A percentile compares a stretch with the other conserved stretches of the same genome.
phyloP scores from a whole-genome alignment of 2,113 vertebrate species.

The Apus apus region DNA sequence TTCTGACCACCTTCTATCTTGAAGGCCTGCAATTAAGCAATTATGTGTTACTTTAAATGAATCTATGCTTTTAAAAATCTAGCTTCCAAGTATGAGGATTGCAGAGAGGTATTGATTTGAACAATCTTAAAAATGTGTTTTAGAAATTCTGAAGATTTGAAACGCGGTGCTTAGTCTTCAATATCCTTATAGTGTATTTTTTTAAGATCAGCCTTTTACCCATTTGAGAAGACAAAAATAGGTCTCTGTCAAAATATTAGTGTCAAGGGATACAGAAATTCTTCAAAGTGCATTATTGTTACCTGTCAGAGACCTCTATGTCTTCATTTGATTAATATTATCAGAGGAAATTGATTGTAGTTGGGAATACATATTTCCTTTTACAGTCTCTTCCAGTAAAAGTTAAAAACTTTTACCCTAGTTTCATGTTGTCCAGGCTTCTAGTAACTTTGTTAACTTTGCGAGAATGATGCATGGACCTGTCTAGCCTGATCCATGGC shows the following conservation, averaged over 20 bases:
- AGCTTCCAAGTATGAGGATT: neutral
- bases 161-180: neutral
- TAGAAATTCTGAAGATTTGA: neutral
- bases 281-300: neutral
- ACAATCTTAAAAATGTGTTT: neutral
- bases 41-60: neutral
- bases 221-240: neutral
- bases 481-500: neutral
- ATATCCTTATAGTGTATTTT: neutral
- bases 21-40: neutral
- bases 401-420: slow-evolving; percentile 29
- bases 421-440: neutral
- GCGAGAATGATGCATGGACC: neutral
- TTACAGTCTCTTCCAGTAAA: neutral
- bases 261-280: neutral
- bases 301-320: neutral
- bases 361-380: slow-evolving; percentile 32
- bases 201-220: slow-evolving; percentile 8
- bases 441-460: slow-evolving; percentile 37
- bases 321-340: slow-evolving; percentile 53
- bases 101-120: neutral
- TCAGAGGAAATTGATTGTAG: slow-evolving; percentile 32
- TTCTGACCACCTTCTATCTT: neutral
- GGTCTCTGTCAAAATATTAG: neutral
- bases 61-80: neutral